Base-by-base conservation (phyloP, 2,888 invertebrate genomes). In the Patella depressa region DNA sequence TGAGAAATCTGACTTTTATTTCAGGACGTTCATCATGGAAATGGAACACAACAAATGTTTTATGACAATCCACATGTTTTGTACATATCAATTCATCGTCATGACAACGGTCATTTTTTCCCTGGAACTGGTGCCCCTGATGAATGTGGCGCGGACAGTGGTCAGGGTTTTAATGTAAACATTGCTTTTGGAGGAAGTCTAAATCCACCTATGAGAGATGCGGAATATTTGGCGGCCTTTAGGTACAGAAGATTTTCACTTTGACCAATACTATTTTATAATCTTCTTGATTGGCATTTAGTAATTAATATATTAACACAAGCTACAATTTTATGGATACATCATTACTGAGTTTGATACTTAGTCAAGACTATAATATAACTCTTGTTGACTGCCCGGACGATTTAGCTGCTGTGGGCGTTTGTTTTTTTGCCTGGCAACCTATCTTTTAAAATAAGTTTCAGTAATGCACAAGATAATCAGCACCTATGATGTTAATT, bases 101-200 rank as follows among this genome's bases (percentile, higher is more conserved):
- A 99, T 93, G 99, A 99, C 94, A 97, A 98, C 92, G 99, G 99
- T 55, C 98, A 98, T 93, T 99, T 99, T 93, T 99, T 99, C 93
- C 99, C 99, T n/a, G 99, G 99, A 82, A 99, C 99, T 3, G 99
- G 99, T 79, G 97, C 97, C 73, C 96, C 97, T 70, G 95, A 94
- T 76, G 99, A 95, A 94, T 96, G 97, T 92, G 98, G 98, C 79
- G 94, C 95, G 14, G 97, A 96, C 81, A 94, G 95, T 81, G 98
- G 98, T 2, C 93, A 96, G 81, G 99, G 99, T 76, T 98, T 94
- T 93, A 98, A 97, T 92, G 96, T 99, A 71, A 99, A 99, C 93
- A 94, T 99, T 80, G 96, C 98, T 11, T 99, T 98, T 96, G 95
- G 96, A 71, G 97, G 97, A 53, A 96, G 96, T 17, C 93, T 97